These are phyloP conservation scores for Datnioides undecimradiatus DNA, from an alignment of 2,113 vertebrate species.

Conservation along the genomic window DNA sequence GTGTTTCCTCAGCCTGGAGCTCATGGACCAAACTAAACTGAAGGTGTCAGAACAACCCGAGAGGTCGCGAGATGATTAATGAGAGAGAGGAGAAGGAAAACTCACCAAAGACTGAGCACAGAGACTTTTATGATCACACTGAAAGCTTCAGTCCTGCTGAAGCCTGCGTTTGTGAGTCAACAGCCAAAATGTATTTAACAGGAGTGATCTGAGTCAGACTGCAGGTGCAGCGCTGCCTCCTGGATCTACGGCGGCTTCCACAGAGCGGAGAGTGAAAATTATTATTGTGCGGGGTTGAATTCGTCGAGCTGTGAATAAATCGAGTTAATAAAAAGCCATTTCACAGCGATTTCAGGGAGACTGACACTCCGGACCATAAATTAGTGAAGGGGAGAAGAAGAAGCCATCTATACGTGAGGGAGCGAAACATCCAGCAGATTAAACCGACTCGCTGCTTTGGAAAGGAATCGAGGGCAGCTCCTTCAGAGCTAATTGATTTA, in stretches of 20 bases:
- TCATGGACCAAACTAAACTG: neutral
- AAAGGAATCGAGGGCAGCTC: neutral
- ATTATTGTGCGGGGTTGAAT: conserved; percentile 21
- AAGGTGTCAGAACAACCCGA: neutral
- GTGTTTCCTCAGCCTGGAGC: neutral
- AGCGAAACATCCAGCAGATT: neutral
- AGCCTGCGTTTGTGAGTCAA: no score
- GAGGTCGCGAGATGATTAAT: neutral
- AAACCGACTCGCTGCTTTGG: conserved; percentile 9
- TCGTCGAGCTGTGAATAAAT: conserved; percentile 28
- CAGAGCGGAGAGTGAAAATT: conserved; percentile 15
- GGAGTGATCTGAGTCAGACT: neutral
- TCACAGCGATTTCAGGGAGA: conserved; percentile 42
- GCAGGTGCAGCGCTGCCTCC: neutral
- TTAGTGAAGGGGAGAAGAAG: conserved; percentile 27
- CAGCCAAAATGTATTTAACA: no score
- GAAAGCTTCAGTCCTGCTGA: no score
- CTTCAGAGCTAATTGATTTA: conserved; percentile 61
- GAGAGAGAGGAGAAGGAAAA: neutral
- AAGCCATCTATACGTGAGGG: neutral
- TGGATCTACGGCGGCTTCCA: neutral
- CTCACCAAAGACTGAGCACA: no score
- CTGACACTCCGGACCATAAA: conserved; percentile 22
- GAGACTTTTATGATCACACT: no score
- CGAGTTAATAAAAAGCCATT: conserved; percentile 43